Evolutionary conservation across 2,797 vertebrate genomes (phyloP).

Genomic region (Melanotaenia pygmaea): DNA sequence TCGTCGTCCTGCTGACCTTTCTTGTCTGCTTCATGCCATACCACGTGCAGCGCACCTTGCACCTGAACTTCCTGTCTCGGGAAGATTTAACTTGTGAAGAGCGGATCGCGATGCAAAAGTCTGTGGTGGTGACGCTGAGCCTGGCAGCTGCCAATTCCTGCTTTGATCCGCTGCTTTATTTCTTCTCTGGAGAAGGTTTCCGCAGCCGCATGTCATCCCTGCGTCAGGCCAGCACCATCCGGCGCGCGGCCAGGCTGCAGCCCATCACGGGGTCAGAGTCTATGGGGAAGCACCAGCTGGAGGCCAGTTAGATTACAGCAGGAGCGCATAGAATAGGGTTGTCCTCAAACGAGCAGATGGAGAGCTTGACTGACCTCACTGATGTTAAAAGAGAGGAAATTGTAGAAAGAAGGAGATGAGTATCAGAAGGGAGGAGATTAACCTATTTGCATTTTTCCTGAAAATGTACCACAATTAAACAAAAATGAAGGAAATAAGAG

Average conservation of each 20-base stretch:
- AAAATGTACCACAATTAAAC: conserved; percentile 5
- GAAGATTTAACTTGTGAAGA: conserved; percentile 70
- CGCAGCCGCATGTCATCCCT: conserved; percentile 86
- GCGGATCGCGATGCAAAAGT: conserved; percentile 87
- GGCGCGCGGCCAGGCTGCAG: background rate
- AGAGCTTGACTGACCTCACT: background rate
- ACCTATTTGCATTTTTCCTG: background rate
- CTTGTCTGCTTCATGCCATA: conserved; percentile 93
- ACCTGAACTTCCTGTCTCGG: conserved; percentile 82
- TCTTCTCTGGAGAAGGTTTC: conserved; percentile 94
- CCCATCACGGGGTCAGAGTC: background rate
- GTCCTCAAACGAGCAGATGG: conserved; percentile 1
- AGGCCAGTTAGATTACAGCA: background rate
- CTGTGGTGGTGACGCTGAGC: conserved; percentile 90
- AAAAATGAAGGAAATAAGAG: too few relatives aligned
- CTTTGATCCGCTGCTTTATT: conserved; percentile 95
- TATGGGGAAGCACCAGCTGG: conserved; percentile 8
- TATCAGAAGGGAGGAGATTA: background rate
- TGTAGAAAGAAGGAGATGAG: background rate
- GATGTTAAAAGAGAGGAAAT: background rate
- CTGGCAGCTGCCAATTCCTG: conserved; percentile 94
- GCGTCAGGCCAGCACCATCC: conserved; percentile 47
- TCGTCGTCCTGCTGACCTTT: conserved; percentile 90
- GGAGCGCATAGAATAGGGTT: background rate
- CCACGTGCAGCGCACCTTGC: conserved; percentile 91